Percentiles rank a stretch among this genome's conserved stretches.
phyloP scores from a whole-genome alignment of 2,797 vertebrate genomes.

The Botia kubotai region DNA sequence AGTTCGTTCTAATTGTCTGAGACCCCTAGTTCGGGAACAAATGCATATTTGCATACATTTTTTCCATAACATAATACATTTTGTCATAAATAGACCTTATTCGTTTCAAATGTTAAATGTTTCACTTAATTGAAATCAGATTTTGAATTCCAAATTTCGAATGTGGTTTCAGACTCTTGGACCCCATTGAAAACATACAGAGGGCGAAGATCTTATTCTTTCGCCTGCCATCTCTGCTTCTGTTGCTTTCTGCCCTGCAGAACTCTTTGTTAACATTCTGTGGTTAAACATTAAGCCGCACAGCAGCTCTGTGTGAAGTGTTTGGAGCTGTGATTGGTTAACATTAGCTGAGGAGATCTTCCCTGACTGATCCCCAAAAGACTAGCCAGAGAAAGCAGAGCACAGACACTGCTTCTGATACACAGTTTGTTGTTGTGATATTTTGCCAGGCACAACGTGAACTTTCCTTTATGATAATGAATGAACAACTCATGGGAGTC shows the following conservation, averaged over 20 bases:
- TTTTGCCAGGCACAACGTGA: conserved; percentile 28
- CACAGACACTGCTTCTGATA: neutral
- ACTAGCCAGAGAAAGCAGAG: neutral
- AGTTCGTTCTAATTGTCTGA: too few relatives aligned
- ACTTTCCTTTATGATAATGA: conserved; percentile 26
- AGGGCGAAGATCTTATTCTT: neutral
- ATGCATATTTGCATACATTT: neutral
- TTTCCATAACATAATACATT: too few relatives aligned
- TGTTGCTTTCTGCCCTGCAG: conserved; percentile 27
- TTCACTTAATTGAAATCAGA: too few relatives aligned
- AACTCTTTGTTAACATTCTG: conserved; percentile 66
- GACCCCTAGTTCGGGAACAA: too few relatives aligned
- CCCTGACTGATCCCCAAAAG: conserved; percentile 58
- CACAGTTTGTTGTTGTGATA: conserved; percentile 8
- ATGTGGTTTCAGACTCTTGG: too few relatives aligned
- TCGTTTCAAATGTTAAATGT: too few relatives aligned
- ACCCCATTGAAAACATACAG: too few relatives aligned
- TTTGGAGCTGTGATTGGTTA: conserved; percentile 67
- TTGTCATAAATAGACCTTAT: too few relatives aligned
- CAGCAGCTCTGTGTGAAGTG: conserved; percentile 61
- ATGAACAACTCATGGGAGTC: neutral
- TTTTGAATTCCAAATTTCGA: too few relatives aligned
- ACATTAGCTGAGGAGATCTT: conserved; percentile 65
- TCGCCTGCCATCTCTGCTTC: neutral
- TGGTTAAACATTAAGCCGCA: conserved; percentile 56